A percentile compares a stretch with the other conserved stretches of the same genome.
These are phyloP conservation scores for Chaetura pelagica DNA, from an alignment of 2,113 vertebrate species.

Conservation along the genomic window DNA sequence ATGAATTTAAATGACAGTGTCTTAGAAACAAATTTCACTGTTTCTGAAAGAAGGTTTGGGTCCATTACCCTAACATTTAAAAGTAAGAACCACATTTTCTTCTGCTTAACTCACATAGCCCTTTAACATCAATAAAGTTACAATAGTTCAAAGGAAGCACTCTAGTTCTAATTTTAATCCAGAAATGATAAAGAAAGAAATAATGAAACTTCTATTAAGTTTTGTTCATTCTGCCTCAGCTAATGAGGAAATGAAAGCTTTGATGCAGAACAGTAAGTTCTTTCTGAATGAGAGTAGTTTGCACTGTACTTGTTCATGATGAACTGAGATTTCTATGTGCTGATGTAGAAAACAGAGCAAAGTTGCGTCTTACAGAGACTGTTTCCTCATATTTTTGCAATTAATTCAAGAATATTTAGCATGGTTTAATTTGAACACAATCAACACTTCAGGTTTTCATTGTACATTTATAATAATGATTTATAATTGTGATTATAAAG, in stretches of 20 bases:
- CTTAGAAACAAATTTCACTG: conserved; percentile 4
- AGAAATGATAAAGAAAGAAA: neutral
- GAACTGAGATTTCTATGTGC: neutral
- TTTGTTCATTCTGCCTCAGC: neutral
- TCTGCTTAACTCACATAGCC: neutral
- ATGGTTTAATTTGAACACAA: neutral
- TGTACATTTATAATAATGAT: neutral
- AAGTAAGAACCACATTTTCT: neutral
- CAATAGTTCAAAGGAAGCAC: neutral
- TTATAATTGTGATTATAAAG: neutral
- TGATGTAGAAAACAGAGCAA: neutral
- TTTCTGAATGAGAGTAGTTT: neutral
- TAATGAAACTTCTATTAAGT: neutral
- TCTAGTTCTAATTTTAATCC: neutral
- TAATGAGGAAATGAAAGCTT: conserved; percentile 39
- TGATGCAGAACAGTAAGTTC: neutral
- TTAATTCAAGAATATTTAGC: neutral
- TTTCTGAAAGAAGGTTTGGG: neutral
- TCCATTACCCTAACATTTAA: neutral
- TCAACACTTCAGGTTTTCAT: neutral
- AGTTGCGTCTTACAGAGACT: neutral
- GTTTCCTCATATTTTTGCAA: neutral
- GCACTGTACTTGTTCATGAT: neutral
- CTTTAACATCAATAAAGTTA: conserved; percentile 4
- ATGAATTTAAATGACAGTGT: neutral